These are phyloP conservation scores for Gandaritis pyraliata DNA, from an alignment of 2,888 invertebrate genomes.

Conservation along the genomic window DNA sequence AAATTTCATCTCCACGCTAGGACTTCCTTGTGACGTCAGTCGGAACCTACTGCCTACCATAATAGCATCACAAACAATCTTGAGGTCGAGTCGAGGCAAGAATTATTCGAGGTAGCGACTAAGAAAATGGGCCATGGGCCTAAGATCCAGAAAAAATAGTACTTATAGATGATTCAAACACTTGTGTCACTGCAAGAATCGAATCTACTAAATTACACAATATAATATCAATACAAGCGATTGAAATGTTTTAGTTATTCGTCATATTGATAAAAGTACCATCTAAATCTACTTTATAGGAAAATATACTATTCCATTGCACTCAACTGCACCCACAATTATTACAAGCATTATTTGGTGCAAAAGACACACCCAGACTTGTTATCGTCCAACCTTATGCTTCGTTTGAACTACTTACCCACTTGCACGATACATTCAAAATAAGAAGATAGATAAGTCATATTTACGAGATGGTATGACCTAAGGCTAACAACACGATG, in stretches of 20 bases:
- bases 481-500: conserved; percentile 38
- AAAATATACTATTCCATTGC: conserved; percentile 59
- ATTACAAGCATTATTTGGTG: conserved; percentile 77
- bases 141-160: no score
- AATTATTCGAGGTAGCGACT: no score
- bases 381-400: conserved; percentile 76
- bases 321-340: conserved; percentile 77
- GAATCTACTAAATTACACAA: no score
- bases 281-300: conserved; percentile 10
- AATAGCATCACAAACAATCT: no score
- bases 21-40: no score
- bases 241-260: neutral
- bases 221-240: no score
- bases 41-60: no score
- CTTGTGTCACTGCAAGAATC: no score
- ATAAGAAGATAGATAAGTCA: conserved; percentile 18
- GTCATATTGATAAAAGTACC: conserved; percentile 5
- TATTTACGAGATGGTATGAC: conserved; percentile 34
- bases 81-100: no score
- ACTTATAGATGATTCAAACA: no score
- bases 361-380: conserved; percentile 80
- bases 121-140: no score
- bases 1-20: no score
- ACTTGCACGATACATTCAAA: conserved; percentile 33
- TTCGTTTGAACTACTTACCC: conserved; percentile 57